Conservation (phyloP, 35 echinoderm and acorn worm species). For the Heliocidaris tuberculata region DNA sequence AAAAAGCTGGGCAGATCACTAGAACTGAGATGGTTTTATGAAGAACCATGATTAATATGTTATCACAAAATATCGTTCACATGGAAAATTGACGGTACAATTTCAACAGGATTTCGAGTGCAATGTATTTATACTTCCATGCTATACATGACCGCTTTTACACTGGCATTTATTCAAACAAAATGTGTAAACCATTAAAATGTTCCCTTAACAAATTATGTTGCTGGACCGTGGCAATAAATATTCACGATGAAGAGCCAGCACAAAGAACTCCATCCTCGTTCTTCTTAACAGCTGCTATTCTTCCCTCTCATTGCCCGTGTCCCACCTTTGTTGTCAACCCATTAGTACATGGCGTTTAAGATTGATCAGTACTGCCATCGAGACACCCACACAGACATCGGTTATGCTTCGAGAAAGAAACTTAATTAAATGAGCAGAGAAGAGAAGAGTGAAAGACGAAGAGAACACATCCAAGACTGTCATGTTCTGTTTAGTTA, state of each 20-base stretch:
- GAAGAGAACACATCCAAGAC: no score
- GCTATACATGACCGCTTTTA: not conserved
- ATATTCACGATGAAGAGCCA: not conserved
- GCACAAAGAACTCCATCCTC: not conserved
- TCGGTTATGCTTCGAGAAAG: no score
- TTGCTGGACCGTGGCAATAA: not conserved
- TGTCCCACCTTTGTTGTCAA: no score
- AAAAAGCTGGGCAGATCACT: not conserved
- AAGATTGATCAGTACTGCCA: no score
- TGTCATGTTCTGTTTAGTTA: no score
- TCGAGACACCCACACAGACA: no score
- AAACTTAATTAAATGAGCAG: no score
- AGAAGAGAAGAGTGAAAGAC: no score
- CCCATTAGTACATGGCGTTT: no score
- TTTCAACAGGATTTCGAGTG: not conserved
- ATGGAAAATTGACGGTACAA: not conserved
- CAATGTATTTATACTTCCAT: not conserved
- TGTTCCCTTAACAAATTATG: not conserved
- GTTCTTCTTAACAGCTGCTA: no score
- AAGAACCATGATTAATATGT: not conserved
- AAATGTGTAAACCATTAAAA: not conserved
- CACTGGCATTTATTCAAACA: not conserved
- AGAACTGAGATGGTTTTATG: not conserved
- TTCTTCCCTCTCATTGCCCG: no score
- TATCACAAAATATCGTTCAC: not conserved